phyloP scores from a whole-genome alignment of 2,797 vertebrate species.

The Octomys mimax region DNA sequence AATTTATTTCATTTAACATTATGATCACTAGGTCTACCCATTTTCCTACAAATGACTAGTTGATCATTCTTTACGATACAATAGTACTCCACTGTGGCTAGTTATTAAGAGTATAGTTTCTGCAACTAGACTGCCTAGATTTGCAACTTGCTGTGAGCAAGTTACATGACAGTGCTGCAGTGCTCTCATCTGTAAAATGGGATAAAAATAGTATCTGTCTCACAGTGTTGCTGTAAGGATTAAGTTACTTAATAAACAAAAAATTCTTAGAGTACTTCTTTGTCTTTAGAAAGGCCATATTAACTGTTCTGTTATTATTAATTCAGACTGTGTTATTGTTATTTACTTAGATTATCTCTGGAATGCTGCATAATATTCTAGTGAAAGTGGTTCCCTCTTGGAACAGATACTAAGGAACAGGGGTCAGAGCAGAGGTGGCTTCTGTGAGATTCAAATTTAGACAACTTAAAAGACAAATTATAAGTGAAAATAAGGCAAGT shows the following conservation, averaged over 20 bases:
- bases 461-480: background rate
- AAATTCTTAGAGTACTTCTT: background rate
- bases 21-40: background rate
- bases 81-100: background rate
- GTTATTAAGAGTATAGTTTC: background rate
- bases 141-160: background rate
- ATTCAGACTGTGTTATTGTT: background rate
- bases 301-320: background rate
- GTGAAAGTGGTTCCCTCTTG: background rate
- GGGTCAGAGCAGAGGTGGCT: background rate
- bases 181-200: background rate
- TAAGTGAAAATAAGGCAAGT: constrained; percentile 1
- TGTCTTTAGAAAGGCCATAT: background rate
- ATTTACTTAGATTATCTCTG: background rate
- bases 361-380: background rate
- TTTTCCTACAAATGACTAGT: background rate
- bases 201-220: background rate
- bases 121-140: background rate
- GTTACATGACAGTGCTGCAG: background rate
- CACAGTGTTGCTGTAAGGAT: background rate
- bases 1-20: background rate
- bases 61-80: background rate
- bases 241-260: background rate
- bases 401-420: background rate
- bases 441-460: constrained; percentile 4